These are phyloP conservation scores for Eupithecia pulchellata DNA, from an alignment of 2,888 invertebrate genomes.

Conservation along the genomic window DNA sequence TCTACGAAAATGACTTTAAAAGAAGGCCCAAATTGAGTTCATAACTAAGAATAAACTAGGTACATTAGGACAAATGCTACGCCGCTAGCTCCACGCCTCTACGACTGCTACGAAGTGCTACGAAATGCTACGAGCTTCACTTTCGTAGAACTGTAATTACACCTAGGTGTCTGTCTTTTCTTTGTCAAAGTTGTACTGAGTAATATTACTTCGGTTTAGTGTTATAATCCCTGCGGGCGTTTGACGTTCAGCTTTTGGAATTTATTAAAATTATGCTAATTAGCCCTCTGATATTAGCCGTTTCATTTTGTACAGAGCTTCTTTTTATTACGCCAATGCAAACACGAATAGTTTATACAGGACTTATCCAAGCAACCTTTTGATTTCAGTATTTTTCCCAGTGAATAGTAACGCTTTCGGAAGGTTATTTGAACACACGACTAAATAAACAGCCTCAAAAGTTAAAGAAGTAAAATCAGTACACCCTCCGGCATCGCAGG, in stretches of 20 bases:
- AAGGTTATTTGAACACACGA: conserved; percentile 16
- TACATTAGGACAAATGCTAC: conserved; percentile 60
- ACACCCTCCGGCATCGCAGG: conserved; percentile 51
- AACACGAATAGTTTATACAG: conserved; percentile 12
- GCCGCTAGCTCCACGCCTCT: conserved; percentile 39
- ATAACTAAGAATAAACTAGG: conserved; percentile 59
- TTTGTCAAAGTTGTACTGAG: conserved; percentile 50
- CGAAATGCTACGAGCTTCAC: conserved; percentile 56
- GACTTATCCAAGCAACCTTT: conserved; percentile 1
- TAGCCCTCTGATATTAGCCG: conserved; percentile 38
- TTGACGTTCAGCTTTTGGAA: conserved; percentile 51
- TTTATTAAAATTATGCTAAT: conserved; percentile 50
- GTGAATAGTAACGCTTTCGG: conserved; percentile 11
- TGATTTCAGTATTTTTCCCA: not conserved
- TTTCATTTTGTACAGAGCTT: conserved; percentile 35
- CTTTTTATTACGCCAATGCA: conserved; percentile 22
- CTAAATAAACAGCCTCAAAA: conserved; percentile 30
- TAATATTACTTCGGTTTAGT: conserved; percentile 56
- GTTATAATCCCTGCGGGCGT: conserved; percentile 47
- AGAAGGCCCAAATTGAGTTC: conserved; percentile 56
- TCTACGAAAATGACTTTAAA: conserved; percentile 15
- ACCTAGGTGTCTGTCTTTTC: conserved; percentile 54
- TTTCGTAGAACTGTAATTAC: conserved; percentile 63
- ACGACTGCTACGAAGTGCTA: conserved; percentile 51
- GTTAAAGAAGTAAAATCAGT: conserved; percentile 52